Evolutionary conservation across 2,888 invertebrate genomes (phyloP), one percentile per base, ranked within the genome.

Genomic region (Suillia variegata): DNA sequence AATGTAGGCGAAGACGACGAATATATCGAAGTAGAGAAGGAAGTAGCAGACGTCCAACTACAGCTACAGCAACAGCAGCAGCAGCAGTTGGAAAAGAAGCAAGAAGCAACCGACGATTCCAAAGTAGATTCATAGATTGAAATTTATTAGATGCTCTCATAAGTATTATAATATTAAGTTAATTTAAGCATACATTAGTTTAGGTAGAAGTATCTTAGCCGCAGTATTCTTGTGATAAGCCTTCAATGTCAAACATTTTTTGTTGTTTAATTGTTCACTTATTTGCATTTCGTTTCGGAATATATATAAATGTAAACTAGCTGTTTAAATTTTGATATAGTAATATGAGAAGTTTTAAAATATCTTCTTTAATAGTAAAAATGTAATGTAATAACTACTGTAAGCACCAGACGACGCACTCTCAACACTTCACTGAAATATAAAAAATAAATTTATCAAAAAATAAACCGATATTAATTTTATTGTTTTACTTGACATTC

Each of bases 1-100:
- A 62, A 62, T 10, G 59, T 60, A 5, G 78, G 70, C 2, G 80
- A 81, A 1, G 82, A 82, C 2, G 82, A 82, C 59, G 82, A 82
- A 56, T 82, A 82, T 56, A 82, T 82, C 31, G 82, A 82, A 54
- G 81, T 82, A 4, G 82, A 82, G 61, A 80, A 81, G 49, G 70
- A 81, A 31, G 72, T 76, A 5, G 79, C 74, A 42, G 49, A 2
- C 58, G 65, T 57, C 62, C 65, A 15, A 63, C 66, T 26, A 20
- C 68, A 52, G 55, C 18, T 45, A 15, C 15, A 45, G 45, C 1
- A 69, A 70, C 70, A 26, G 74, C 73, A 22, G 38, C 13, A 33
- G 38, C 20, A 55, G 17, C 33, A 45, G 21, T 8, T 13, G 12
- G 24, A 45, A 21, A 42, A 2, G 22, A 21, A 53, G 13, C 38